These are phyloP conservation scores for Salvelinus sp. DNA, from an alignment of 2,113 vertebrate species.

Conservation along the genomic window DNA sequence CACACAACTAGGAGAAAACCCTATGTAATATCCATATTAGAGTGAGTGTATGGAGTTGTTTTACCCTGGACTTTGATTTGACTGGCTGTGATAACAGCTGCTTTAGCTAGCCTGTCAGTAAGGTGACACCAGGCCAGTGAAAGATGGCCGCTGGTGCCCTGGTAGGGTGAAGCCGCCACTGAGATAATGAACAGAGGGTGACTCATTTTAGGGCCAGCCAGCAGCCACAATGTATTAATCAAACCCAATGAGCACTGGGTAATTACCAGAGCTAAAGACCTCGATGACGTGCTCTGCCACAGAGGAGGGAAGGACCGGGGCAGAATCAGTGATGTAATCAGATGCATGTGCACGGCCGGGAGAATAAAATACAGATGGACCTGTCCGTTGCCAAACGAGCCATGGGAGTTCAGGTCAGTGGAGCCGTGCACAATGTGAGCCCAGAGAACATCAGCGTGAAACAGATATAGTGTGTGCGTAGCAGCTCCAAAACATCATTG, in stretches of 20 bases:
- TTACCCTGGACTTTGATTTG: slow-evolving; percentile 8
- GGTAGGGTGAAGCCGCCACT: slow-evolving; percentile 2
- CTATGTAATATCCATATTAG: too few species aligned
- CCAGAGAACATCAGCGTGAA: background rate
- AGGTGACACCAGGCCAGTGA: slow-evolving; percentile 9
- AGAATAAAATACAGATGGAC: background rate
- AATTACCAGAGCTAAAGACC: slow-evolving; percentile 29
- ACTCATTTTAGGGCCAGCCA: slow-evolving; percentile 23
- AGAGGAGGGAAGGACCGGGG: too few species aligned
- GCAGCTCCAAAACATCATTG: too few species aligned
- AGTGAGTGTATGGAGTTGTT: slow-evolving; percentile 2
- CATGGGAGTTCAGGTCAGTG: slow-evolving; percentile 13
- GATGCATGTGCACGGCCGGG: slow-evolving; percentile 15
- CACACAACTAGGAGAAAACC: too few species aligned
- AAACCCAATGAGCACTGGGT: slow-evolving; percentile 29
- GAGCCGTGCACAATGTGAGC: background rate
- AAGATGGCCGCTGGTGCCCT: slow-evolving; percentile 10
- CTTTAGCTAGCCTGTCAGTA: background rate
- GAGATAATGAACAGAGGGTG: slow-evolving; percentile 34
- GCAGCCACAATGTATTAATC: slow-evolving; percentile 40
- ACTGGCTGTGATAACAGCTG: background rate
- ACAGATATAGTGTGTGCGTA: background rate
- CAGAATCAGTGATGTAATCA: slow-evolving; percentile 26
- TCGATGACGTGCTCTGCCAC: background rate
- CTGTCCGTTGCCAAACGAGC: background rate